phyloP scores from a whole-genome alignment of 2,797 vertebrate genomes.

The Hipposideros larvatus region DNA sequence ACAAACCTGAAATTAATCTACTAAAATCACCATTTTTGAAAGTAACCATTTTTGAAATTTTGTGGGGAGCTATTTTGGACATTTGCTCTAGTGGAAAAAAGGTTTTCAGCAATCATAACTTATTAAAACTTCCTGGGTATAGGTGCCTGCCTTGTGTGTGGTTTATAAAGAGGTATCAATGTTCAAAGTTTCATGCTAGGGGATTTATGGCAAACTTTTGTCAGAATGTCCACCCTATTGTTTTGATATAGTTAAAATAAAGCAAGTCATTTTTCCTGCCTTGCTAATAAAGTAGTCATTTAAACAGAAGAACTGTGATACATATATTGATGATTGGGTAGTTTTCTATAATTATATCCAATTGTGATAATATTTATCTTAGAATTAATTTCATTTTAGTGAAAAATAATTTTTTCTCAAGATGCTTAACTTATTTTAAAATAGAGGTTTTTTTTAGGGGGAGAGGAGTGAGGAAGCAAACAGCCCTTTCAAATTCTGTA shows the following conservation, averaged over 20 bases:
- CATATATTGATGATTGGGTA: background rate
- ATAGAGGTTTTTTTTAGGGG: background rate
- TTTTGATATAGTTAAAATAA: background rate
- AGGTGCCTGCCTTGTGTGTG: background rate
- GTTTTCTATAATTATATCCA: background rate
- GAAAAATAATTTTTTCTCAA: background rate
- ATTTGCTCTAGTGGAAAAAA: background rate
- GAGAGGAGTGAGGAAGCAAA: background rate
- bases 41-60: background rate
- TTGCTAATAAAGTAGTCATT: background rate
- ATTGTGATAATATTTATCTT: background rate
- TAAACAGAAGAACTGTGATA: background rate
- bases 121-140: background rate
- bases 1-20: background rate
- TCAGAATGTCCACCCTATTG: background rate
- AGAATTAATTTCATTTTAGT: background rate
- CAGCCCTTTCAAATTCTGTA: background rate
- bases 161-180: background rate
- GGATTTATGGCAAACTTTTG: background rate
- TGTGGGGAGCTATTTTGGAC: background rate
- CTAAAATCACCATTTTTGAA: slow-evolving; percentile 29
- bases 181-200: background rate
- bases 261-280: background rate
- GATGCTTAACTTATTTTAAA: background rate
- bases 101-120: background rate